Conservation (phyloP, 2,797 vertebrate species). For the Phalloptychus januarius region DNA sequence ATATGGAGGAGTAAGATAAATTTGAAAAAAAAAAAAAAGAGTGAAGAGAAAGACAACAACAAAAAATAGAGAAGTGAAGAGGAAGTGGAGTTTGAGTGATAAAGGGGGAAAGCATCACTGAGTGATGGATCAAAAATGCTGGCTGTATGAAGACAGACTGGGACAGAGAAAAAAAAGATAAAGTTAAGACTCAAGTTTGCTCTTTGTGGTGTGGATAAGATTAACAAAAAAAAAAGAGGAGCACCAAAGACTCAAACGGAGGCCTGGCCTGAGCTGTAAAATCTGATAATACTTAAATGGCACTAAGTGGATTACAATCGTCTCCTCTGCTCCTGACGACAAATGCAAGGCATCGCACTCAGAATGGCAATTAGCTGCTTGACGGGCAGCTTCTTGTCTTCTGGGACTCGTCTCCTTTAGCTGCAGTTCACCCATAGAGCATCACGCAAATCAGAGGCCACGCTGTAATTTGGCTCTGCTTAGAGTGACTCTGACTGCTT, state of each 20-base stretch:
- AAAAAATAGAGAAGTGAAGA: slow-evolving; percentile 8
- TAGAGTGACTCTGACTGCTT: slow-evolving; percentile 31
- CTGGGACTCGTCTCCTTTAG: slow-evolving; percentile 42
- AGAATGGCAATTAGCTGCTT: slow-evolving; percentile 57
- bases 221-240: slow-evolving; percentile 35
- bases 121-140: slow-evolving; percentile 13
- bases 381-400: slow-evolving; percentile 65
- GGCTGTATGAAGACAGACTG: slow-evolving; percentile 11
- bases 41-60: background rate
- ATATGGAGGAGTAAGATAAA: slow-evolving; percentile 38
- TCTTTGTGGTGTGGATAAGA: slow-evolving; percentile 25
- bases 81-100: slow-evolving; percentile 39
- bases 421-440: slow-evolving; percentile 46
- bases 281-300: slow-evolving; percentile 30
- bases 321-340: slow-evolving; percentile 22
- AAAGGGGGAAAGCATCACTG: slow-evolving; percentile 27
- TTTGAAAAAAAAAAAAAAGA: background rate
- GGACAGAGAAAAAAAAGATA: slow-evolving; percentile 6
- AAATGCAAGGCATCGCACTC: slow-evolving; percentile 26
- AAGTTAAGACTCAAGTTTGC: slow-evolving; percentile 14
- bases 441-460: slow-evolving; percentile 47
- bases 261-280: slow-evolving; percentile 7
- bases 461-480: slow-evolving; percentile 12
- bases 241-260: slow-evolving; percentile 9
- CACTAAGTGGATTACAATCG: slow-evolving; percentile 32